These are phyloP conservation scores for Asbolus verrucosus DNA, from an alignment of 1,140 invertebrate genomes.

Conservation along the genomic window DNA sequence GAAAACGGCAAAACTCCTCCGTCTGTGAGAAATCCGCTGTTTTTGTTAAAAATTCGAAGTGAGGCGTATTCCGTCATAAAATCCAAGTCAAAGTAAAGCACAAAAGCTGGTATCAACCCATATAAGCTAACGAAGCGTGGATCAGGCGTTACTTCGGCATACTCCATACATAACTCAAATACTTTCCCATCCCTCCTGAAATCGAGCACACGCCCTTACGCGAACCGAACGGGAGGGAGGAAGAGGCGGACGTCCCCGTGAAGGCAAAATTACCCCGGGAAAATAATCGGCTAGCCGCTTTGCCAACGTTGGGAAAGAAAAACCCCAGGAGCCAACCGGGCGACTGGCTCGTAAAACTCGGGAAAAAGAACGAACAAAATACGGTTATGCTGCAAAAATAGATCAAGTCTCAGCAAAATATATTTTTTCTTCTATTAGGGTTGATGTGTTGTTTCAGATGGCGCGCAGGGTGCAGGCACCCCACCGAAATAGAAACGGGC, in stretches of 20 bases:
- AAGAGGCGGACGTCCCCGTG: too few relatives aligned
- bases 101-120: conserved; percentile 49
- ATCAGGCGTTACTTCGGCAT: conserved; percentile 50
- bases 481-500: too few relatives aligned
- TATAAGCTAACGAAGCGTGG: conserved; percentile 50
- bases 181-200: too few relatives aligned
- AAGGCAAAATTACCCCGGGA: too few relatives aligned
- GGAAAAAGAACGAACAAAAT: conserved; percentile 50
- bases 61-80: too few relatives aligned
- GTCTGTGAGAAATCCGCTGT: neutral
- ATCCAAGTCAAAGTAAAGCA: conserved; percentile 43
- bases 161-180: conserved; percentile 52
- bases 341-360: conserved; percentile 55
- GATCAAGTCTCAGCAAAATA: conserved; percentile 54
- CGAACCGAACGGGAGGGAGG: too few relatives aligned
- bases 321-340: conserved; percentile 54
- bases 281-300: conserved; percentile 43
- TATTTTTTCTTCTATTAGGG: conserved; percentile 50
- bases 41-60: conserved; percentile 26
- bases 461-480: neutral
- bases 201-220: too few relatives aligned
- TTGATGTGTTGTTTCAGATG: conserved; percentile 49
- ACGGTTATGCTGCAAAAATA: conserved; percentile 53
- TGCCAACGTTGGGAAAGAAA: conserved; percentile 51
- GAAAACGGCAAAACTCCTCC: too few relatives aligned